A percentile compares a stretch with the other conserved stretches of the same genome.
Conservation (phyloP, 2,888 invertebrate species). For the Eilema sororculum region DNA sequence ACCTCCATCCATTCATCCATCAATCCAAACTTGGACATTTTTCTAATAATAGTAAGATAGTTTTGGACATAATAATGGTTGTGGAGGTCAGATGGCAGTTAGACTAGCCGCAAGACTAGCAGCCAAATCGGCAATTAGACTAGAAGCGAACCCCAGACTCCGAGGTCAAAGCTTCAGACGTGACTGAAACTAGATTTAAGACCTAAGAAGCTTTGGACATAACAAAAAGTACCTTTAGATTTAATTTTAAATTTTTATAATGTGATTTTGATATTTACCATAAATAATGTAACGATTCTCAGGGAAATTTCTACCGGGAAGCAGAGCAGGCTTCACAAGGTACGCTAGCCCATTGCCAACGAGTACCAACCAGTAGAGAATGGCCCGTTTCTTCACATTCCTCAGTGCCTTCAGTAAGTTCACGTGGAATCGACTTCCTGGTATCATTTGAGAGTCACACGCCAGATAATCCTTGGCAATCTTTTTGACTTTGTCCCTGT, state of each 20-base stretch:
- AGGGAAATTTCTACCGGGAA: slow-evolving; percentile 39
- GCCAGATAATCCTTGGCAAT: slow-evolving; percentile 48
- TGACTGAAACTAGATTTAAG: too few relatives aligned
- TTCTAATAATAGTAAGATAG: neutral
- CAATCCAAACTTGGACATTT: neutral
- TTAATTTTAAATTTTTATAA: too few relatives aligned
- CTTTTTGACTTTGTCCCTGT: slow-evolving; percentile 43
- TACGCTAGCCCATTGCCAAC: slow-evolving; percentile 40
- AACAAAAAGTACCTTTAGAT: too few relatives aligned
- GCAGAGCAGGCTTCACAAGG: slow-evolving; percentile 30
- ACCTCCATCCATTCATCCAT: too few relatives aligned
- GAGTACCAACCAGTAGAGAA: slow-evolving; percentile 42
- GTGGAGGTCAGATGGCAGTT: too few relatives aligned
- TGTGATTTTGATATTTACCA: slow-evolving; percentile 35
- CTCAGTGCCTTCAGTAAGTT: slow-evolving; percentile 42
- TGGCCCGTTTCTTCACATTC: slow-evolving; percentile 42
- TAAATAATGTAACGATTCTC: slow-evolving; percentile 44
- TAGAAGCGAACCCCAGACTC: too few relatives aligned
- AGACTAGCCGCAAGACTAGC: too few relatives aligned
- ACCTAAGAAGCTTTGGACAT: too few relatives aligned
- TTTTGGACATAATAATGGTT: too few relatives aligned
- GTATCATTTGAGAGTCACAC: slow-evolving; percentile 44
- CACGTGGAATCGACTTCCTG: slow-evolving; percentile 45
- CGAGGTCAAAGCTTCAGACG: too few relatives aligned
- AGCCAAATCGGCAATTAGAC: too few relatives aligned